Base-by-base conservation (phyloP, 2,888 invertebrate genomes). In the Coecobrya sp. region DNA sequence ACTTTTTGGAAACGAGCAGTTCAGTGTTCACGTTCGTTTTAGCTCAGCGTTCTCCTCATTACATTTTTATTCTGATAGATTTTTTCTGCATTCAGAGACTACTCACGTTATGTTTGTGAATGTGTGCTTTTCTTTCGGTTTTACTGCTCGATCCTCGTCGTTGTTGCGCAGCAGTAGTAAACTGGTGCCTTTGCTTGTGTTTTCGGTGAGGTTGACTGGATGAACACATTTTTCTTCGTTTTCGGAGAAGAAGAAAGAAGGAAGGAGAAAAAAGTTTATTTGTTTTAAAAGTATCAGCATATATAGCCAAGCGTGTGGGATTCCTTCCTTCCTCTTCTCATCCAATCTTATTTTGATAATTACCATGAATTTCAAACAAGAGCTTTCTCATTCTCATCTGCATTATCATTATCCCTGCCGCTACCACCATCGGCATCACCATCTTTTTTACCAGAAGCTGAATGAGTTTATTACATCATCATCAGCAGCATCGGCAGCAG, bases 321-420 rank as follows among this genome's bases (percentile, higher is more conserved):
- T 85, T 85, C 62, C 25, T 25, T 84, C 84, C 7, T 19, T 85
- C 45, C 65, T 79, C 73, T 3, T 49, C 30, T 70, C 25, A 11
- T 49, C 49, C 49, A 45, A 49, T 76, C 76, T 49, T 45, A 76
- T 86, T 70, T 86, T 86, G 86, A 86, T 86, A 86, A 86, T 86
- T 86, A 86, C 86, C 73, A 86, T 86, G 86, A 70, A 65, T 86
- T 86, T 86, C 52, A 86, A 86, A 73, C 45, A 49, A 76, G 49
- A 82, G 59, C 59, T 59, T 59, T 55, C 55, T 59, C 52, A 36
- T 36, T 45, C 52, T 36, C 30, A 30, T 82, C 55, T 55, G 52
- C 55, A 82, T 19, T 1, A 30, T n/a, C 49, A 79, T n/a, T 59
- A 59, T 27, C 22, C 52, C n/a, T 59, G 82, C 76, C 45, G 49